Evolutionary conservation across 2,888 invertebrate species (phyloP), one percentile per base, ranked within the genome.

Genomic region (Agrilus cyanescens): DNA sequence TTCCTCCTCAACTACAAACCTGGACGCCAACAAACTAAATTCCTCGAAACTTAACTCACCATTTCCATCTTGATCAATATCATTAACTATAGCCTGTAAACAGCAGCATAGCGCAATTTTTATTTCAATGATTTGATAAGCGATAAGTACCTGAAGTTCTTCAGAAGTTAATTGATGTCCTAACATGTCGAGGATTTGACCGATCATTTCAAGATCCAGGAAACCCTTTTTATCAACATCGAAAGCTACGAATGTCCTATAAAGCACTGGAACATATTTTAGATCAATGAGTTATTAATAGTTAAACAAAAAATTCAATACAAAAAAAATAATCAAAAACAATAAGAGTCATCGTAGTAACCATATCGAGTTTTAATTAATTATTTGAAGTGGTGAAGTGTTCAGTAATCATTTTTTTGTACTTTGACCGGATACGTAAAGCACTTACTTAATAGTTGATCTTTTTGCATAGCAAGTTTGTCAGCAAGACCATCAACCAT

Each of bases 221-320:
- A 74, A 75, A 16, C 91, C 90, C 48, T 80, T 82, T 60, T 87
- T 88, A 40, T 89, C 88, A 50, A 82, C 78, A 66, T 94, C 93
- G 62, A 93, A 93, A 12, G 90, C 87, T 61, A 89, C 87, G 66
- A 93, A 93, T 35, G 90, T 91, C 69, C 87, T 84, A 60, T 84
- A 80, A 56, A 93, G 70, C 68, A 91, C 91, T 93, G 60, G n/a
- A n/a, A n/a, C 8, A 54, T 51, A 48, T 42, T n/a, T n/a, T n/a
- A n/a, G n/a, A n/a, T n/a, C n/a, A n/a, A n/a, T n/a, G n/a, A n/a
- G n/a, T n/a, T n/a, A n/a, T n/a, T n/a, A n/a, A n/a, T n/a, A n/a
- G n/a, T n/a, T n/a, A n/a, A n/a, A n/a, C n/a, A n/a, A n/a, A n/a
- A n/a, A n/a, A n/a, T n/a, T n/a, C n/a, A n/a, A n/a, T n/a, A n/a